Evolutionary conservation across 2,888 invertebrate genomes (phyloP).

Genomic region (Spisula solida): DNA sequence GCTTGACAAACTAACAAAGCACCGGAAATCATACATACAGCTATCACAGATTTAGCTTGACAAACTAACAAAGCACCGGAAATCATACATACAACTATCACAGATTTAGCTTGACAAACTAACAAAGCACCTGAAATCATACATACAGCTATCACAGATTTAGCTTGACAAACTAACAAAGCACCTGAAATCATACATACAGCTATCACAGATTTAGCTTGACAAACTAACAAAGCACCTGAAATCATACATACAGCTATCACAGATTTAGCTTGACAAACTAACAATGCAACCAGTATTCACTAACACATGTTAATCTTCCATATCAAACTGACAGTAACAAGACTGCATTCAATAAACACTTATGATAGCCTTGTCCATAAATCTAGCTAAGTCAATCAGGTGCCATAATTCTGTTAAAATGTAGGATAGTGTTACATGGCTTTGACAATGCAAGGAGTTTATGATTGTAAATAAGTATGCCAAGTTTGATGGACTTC

Average conservation of each 20-base stretch:
- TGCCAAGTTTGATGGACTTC: no score
- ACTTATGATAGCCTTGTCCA: no score
- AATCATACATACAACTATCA: constrained; percentile 89
- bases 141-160: constrained; percentile 91
- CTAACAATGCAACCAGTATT: no score
- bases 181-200: constrained; percentile 88
- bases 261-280: no score
- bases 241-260: constrained; percentile 47
- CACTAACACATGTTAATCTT: no score
- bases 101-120: constrained; percentile 95
- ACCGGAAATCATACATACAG: constrained; percentile 88
- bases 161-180: constrained; percentile 95
- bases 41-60: constrained; percentile 95
- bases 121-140: constrained; percentile 90
- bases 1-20: constrained; percentile 95
- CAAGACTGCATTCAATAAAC: no score
- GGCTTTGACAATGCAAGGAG: no score
- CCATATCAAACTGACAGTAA: no score
- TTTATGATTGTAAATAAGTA: no score
- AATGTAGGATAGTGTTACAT: no score
- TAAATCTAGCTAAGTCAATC: no score
- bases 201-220: constrained; percentile 94
- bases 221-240: constrained; percentile 93
- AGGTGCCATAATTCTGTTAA: no score
- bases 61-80: constrained; percentile 93